phyloP scores from a whole-genome alignment of 2,797 vertebrate genomes.

The Coregonus ussuriensis region DNA sequence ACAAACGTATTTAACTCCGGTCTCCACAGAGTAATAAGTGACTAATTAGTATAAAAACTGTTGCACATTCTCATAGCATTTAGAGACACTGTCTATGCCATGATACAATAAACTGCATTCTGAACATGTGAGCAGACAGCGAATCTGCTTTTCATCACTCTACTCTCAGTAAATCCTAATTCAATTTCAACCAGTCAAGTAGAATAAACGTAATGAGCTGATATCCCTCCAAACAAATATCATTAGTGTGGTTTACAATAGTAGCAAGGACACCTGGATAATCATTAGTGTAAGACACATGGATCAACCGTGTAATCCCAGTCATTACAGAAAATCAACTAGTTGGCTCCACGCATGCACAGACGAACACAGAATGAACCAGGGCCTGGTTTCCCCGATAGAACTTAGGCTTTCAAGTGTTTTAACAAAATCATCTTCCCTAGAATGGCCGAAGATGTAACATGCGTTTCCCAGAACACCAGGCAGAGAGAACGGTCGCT shows the following conservation, averaged over 20 bases:
- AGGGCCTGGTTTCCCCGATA: too few relatives aligned
- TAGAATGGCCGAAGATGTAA: too few relatives aligned
- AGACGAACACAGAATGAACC: neutral
- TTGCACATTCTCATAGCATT: neutral
- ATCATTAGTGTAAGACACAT: neutral
- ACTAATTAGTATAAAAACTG: neutral
- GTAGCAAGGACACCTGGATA: neutral
- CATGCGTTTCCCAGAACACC: too few relatives aligned
- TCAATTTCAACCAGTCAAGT: neutral
- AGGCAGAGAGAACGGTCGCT: too few relatives aligned
- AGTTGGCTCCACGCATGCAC: neutral
- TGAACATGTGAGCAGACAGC: neutral
- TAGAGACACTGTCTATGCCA: neutral
- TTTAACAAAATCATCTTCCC: too few relatives aligned
- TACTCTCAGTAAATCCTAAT: constrained; percentile 2
- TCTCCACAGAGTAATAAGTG: neutral
- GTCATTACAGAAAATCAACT: neutral
- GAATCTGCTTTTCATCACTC: neutral
- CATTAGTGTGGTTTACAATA: neutral
- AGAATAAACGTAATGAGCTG: neutral
- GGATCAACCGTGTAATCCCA: neutral
- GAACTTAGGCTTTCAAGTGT: too few relatives aligned
- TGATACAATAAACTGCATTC: neutral
- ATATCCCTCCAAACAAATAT: neutral
- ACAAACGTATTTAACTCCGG: neutral